Percentiles rank a stretch among this genome's conserved stretches.
phyloP scores from a whole-genome alignment of 2,888 invertebrate species.

The Microchrysa polita region DNA sequence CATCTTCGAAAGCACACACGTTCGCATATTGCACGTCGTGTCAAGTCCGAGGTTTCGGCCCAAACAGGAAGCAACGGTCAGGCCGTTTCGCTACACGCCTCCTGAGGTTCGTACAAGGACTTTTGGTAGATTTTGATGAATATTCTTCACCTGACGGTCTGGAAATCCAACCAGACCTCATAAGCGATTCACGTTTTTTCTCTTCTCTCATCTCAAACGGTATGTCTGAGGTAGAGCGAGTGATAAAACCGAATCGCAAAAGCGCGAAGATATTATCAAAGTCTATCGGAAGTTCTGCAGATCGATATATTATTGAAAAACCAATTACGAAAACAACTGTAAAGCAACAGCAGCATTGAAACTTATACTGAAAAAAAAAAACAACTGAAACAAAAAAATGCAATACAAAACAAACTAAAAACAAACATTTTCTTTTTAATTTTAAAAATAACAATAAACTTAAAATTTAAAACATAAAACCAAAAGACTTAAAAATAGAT shows the following conservation, averaged over 20 bases:
- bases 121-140: conserved; percentile 62
- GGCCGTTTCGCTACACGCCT: conserved; percentile 60
- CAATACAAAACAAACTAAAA: conserved; percentile 21
- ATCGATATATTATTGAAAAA: neutral
- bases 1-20: conserved; percentile 86
- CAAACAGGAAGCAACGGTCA: conserved; percentile 68
- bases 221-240: too few relatives aligned
- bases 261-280: conserved; percentile 40
- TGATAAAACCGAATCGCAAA: too few relatives aligned
- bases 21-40: conserved; percentile 84
- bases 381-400: neutral
- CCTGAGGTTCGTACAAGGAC: conserved; percentile 67
- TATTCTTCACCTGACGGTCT: conserved; percentile 40
- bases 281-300: conserved; percentile 47
- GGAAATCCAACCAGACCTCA: neutral
- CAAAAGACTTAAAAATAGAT: neutral
- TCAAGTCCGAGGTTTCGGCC: conserved; percentile 84
- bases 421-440: conserved; percentile 31
- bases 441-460: neutral
- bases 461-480: too few relatives aligned
- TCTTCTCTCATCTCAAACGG: too few relatives aligned
- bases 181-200: conserved; percentile 4
- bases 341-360: neutral
- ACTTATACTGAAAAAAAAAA: too few relatives aligned
- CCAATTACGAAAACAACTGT: neutral